phyloP scores from a whole-genome alignment of 1,140 invertebrate genomes.

The Hylaeus anthracinus region DNA sequence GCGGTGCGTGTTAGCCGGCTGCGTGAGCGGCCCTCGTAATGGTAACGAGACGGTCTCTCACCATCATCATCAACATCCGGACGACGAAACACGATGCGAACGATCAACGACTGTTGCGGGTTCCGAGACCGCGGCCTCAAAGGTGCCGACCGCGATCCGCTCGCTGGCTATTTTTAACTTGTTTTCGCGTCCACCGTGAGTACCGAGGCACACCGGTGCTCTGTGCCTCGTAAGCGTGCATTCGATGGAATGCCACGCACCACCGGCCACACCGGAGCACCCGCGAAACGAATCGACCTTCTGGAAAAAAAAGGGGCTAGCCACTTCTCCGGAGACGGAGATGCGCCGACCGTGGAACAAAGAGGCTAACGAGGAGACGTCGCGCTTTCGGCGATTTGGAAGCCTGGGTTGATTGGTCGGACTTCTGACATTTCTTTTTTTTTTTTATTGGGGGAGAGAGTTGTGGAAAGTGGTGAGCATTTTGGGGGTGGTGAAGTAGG shows the following conservation, averaged over 20 bases:
- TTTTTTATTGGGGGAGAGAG: too few species aligned
- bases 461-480: too few species aligned
- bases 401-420: too few species aligned
- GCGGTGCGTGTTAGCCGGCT: conserved; percentile 65
- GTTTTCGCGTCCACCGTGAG: conserved; percentile 57
- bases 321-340: too few species aligned
- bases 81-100: conserved; percentile 67
- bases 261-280: conserved; percentile 54
- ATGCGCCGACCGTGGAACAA: neutral
- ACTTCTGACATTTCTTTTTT: too few species aligned
- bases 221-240: conserved; percentile 37
- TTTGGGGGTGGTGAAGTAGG: too few species aligned
- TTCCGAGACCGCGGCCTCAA: conserved; percentile 55
- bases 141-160: conserved; percentile 61
- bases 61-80: conserved; percentile 72
- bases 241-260: conserved; percentile 65
- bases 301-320: conserved; percentile 7
- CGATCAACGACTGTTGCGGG: conserved; percentile 65
- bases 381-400: neutral
- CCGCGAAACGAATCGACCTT: conserved; percentile 51
- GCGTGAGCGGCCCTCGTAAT: conserved; percentile 66
- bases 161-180: conserved; percentile 67
- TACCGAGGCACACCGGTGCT: conserved; percentile 16
- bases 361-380: neutral
- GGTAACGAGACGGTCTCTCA: conserved; percentile 70